phyloP scores from a whole-genome alignment of 1,140 invertebrate genomes.

The Drosophila tropicalis region DNA sequence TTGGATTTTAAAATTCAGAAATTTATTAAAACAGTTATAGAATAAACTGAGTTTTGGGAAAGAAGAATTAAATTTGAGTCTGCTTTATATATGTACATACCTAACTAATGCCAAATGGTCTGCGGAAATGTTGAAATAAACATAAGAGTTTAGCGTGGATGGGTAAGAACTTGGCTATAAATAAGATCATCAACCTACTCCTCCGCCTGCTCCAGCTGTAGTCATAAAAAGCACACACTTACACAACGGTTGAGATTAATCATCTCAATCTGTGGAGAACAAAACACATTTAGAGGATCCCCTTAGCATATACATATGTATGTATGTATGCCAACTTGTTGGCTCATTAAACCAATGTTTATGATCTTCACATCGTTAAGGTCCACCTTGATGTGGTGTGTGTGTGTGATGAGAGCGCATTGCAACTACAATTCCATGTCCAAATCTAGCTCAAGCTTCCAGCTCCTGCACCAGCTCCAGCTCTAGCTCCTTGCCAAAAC shows the following conservation, averaged over 20 bases:
- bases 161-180: too few relatives aligned
- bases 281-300: background rate
- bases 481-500: conserved; percentile 10
- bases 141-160: too few relatives aligned
- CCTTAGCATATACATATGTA: conserved; percentile 1
- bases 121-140: too few relatives aligned
- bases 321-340: conserved; percentile 23
- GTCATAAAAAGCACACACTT: background rate
- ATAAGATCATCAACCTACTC: too few relatives aligned
- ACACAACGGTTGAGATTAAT: background rate
- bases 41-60: too few relatives aligned
- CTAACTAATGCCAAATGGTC: too few relatives aligned
- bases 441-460: background rate
- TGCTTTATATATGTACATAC: too few relatives aligned
- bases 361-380: conserved; percentile 73
- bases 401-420: background rate
- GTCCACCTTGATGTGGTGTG: conserved; percentile 3
- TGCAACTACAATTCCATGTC: background rate
- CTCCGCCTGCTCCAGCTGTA: too few relatives aligned
- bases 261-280: background rate
- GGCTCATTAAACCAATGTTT: conserved; percentile 64
- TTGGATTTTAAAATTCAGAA: too few relatives aligned
- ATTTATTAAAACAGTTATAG: too few relatives aligned
- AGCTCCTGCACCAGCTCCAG: background rate
- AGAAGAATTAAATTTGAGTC: too few relatives aligned